These are phyloP conservation scores for Fistularia tabacaria DNA, from an alignment of 2,797 vertebrate genomes.

Conservation along the genomic window DNA sequence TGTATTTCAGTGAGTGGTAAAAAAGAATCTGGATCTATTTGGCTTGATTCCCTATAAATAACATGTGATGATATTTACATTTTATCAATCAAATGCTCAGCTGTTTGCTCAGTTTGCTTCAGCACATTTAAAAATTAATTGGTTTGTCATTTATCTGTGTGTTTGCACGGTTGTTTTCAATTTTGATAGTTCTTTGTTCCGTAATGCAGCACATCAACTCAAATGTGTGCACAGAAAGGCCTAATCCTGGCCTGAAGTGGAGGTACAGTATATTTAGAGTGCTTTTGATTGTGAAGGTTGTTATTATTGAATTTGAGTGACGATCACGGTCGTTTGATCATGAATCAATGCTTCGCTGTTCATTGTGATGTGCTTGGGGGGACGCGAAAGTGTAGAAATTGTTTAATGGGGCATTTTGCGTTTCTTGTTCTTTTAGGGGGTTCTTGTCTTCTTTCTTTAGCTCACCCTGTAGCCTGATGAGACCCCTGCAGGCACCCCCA, in stretches of 20 bases:
- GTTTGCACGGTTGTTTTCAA: slow-evolving; percentile 65
- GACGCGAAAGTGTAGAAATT: slow-evolving; percentile 69
- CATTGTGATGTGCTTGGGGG: slow-evolving; percentile 56
- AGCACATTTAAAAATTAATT: slow-evolving; percentile 58
- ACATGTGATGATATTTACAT: background rate
- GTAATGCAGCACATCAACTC: slow-evolving; percentile 68
- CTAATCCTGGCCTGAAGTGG: slow-evolving; percentile 73
- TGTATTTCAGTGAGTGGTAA: background rate
- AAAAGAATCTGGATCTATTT: background rate
- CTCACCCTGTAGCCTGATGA: slow-evolving; percentile 59
- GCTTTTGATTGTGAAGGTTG: slow-evolving; percentile 65
- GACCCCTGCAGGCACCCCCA: slow-evolving; percentile 53
- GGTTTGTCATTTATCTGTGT: slow-evolving; percentile 66
- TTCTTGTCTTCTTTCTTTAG: slow-evolving; percentile 61
- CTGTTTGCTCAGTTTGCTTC: slow-evolving; percentile 35
- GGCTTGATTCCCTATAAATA: background rate
- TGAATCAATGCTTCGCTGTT: slow-evolving; percentile 69
- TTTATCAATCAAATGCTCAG: slow-evolving; percentile 15
- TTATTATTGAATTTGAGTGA: slow-evolving; percentile 78
- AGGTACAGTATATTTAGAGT: slow-evolving; percentile 69
- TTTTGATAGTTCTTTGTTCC: slow-evolving; percentile 67
- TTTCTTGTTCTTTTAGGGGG: slow-evolving; percentile 40
- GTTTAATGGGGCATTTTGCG: slow-evolving; percentile 65
- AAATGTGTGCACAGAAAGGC: slow-evolving; percentile 64
- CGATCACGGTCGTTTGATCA: slow-evolving; percentile 75